phyloP scores from a whole-genome alignment of 2,113 vertebrate genomes.

The Chaetodon auriga region DNA sequence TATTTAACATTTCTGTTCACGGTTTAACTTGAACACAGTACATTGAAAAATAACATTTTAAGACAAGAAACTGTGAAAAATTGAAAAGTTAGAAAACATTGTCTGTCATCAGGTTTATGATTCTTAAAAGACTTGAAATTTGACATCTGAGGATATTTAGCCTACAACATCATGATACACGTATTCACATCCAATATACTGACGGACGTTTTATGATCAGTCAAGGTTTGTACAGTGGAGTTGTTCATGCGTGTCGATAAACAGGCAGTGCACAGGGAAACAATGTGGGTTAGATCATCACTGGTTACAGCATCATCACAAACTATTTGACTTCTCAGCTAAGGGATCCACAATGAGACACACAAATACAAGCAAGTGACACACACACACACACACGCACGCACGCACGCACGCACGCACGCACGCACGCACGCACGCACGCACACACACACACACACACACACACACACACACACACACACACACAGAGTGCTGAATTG shows the following conservation, averaged over 20 bases:
- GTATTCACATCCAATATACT: constrained; percentile 26
- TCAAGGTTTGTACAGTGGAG: constrained; percentile 24
- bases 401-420: neutral
- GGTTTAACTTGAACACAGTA: constrained; percentile 41
- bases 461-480: too few species aligned
- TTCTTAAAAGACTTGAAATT: constrained; percentile 24
- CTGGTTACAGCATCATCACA: constrained; percentile 56
- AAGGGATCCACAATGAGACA: constrained; percentile 49
- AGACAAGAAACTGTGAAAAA: constrained; percentile 50
- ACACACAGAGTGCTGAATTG: constrained; percentile 4
- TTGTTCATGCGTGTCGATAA: constrained; percentile 53
- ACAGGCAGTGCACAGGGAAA: constrained; percentile 49
- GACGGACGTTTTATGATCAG: constrained; percentile 21
- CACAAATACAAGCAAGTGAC: constrained; percentile 43
- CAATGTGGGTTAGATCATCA: constrained; percentile 45
- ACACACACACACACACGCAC: too few species aligned
- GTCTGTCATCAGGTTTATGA: constrained; percentile 24
- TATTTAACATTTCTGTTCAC: constrained; percentile 54
- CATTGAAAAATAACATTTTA: constrained; percentile 60
- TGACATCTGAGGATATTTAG: constrained; percentile 28
- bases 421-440: neutral
- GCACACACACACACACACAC: too few species aligned
- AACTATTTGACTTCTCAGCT: constrained; percentile 21
- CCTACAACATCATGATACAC: constrained; percentile 38
- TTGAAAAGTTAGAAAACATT: constrained; percentile 56